Percentiles rank a stretch among this genome's conserved stretches.
Conservation (phyloP, 2,797 vertebrate genomes). For the Tympanoctomys barrerae region DNA sequence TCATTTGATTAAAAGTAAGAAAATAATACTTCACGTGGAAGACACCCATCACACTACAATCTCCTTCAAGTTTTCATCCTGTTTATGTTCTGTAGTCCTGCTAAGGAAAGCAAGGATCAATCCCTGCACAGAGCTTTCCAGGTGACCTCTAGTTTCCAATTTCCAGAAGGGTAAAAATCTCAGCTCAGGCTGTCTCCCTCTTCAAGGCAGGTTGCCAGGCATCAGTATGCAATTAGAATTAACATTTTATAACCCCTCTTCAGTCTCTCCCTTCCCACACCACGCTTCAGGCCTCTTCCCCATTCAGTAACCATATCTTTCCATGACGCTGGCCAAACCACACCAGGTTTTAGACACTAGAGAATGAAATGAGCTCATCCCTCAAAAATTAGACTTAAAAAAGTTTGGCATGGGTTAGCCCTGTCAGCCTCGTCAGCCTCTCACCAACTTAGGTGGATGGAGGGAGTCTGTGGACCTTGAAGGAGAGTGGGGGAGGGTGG, state of each 20-base stretch:
- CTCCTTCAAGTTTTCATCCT: constrained; percentile 68
- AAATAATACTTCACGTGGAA: constrained; percentile 63
- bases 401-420: constrained; percentile 70
- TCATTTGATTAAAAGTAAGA: constrained; percentile 63
- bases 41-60: constrained; percentile 56
- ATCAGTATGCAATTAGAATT: constrained; percentile 71
- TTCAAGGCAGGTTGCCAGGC: constrained; percentile 64
- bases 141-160: constrained; percentile 69
- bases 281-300: constrained; percentile 57
- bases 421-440: constrained; percentile 64
- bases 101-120: constrained; percentile 68
- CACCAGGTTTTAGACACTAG: constrained; percentile 69
- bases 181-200: background rate
- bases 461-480: background rate
- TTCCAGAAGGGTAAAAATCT: constrained; percentile 62
- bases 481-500: background rate
- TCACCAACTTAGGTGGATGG: constrained; percentile 24
- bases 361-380: constrained; percentile 81
- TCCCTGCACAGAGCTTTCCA: constrained; percentile 66
- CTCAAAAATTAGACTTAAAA: constrained; percentile 78
- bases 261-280: constrained; percentile 48
- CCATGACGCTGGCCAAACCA: constrained; percentile 76
- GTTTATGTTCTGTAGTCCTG: constrained; percentile 21
- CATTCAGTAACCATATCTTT: constrained; percentile 80
- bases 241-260: constrained; percentile 62